Evolutionary conservation across 2,888 invertebrate genomes (phyloP).

Genomic region (Tuberolachnus salignus): DNA sequence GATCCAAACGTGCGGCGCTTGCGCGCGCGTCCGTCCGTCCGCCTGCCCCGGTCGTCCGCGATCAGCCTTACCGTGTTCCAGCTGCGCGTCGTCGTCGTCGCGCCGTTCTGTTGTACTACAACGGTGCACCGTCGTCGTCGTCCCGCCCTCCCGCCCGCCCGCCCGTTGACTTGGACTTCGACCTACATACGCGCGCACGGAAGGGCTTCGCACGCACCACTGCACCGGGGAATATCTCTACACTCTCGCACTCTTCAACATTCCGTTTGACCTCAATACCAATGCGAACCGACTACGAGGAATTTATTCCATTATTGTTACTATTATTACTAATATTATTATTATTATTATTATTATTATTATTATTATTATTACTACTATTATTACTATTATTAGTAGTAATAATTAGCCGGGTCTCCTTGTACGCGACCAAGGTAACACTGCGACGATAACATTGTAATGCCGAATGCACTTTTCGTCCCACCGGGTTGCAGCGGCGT

Average conservation of each 20-base stretch:
- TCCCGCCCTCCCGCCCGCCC: background rate
- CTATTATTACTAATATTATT: background rate
- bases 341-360: background rate
- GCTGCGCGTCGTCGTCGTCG: background rate
- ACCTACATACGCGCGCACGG: conserved; percentile 14
- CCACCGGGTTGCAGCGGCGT: too few species aligned
- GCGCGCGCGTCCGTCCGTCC: background rate
- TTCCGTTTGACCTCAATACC: conserved; percentile 15
- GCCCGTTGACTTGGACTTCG: background rate
- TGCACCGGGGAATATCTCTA: background rate
- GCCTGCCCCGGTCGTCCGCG: background rate
- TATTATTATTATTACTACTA: too few species aligned
- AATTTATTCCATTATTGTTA: background rate
- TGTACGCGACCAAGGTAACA: too few species aligned
- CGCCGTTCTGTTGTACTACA: background rate
- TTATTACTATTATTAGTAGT: too few species aligned
- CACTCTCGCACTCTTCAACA: background rate
- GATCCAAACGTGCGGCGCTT: background rate
- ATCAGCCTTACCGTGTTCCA: background rate
- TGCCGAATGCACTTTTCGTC: too few species aligned
- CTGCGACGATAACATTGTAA: too few species aligned
- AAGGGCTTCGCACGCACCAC: conserved; percentile 25
- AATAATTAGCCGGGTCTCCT: too few species aligned
- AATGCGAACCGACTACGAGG: background rate
- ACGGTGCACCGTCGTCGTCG: too few species aligned